Conservation (phyloP, 2,888 invertebrate genomes). For the Elmis aenea region DNA sequence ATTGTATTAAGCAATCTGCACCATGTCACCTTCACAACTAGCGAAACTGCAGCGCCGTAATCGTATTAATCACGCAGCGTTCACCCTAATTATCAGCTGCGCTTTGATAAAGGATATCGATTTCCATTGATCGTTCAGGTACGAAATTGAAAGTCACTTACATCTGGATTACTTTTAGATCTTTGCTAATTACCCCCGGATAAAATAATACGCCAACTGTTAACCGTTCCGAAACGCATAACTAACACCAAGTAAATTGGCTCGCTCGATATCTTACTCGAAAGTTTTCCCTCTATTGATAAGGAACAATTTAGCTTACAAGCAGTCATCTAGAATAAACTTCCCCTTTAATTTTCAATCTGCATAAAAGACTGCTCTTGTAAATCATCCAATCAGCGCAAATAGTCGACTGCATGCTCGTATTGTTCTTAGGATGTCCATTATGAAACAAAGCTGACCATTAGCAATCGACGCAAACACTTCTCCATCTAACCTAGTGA, state of each 20-base stretch:
- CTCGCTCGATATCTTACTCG: not conserved
- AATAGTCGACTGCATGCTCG: constrained; percentile 21
- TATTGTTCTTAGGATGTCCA: constrained; percentile 23
- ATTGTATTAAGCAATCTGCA: too few species aligned
- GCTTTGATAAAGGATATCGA: constrained; percentile 22
- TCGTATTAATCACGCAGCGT: constrained; percentile 38
- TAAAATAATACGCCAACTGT: too few species aligned
- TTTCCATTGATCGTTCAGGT: constrained; percentile 29
- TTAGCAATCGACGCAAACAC: constrained; percentile 25
- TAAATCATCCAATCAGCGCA: constrained; percentile 28
- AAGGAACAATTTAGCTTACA: constrained; percentile 22
- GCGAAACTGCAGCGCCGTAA: constrained; percentile 24
- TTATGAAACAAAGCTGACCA: constrained; percentile 28
- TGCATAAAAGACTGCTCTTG: constrained; percentile 17
- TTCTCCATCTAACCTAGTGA: constrained; percentile 16
- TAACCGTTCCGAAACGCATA: not conserved
- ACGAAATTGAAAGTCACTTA: constrained; percentile 29
- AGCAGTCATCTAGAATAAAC: constrained; percentile 24
- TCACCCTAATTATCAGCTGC: constrained; percentile 37
- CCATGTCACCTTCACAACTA: constrained; percentile 22
- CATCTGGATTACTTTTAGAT: constrained; percentile 21
- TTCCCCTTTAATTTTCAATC: constrained; percentile 17
- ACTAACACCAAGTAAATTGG: too few species aligned
- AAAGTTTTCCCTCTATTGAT: constrained; percentile 7
- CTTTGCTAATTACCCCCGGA: constrained; percentile 1